These are phyloP conservation scores for Tragelaphus scriptus DNA, from an alignment of 2,113 vertebrate species.

Conservation along the genomic window DNA sequence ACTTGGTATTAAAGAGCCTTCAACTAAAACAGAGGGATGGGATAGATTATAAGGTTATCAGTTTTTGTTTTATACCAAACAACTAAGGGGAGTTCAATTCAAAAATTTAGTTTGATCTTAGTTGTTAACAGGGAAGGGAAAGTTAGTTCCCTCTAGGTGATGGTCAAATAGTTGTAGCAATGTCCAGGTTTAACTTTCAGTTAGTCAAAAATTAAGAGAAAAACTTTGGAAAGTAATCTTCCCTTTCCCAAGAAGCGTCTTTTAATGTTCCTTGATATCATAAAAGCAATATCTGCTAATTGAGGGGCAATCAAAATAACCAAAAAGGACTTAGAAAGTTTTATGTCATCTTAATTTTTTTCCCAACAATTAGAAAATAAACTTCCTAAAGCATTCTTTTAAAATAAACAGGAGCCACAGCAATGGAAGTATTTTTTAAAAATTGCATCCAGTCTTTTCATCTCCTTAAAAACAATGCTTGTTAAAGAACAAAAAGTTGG, in stretches of 20 bases:
- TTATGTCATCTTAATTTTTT: slow-evolving; percentile 10
- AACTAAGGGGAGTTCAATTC: background rate
- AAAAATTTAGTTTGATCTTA: background rate
- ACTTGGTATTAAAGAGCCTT: background rate
- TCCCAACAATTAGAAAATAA: background rate
- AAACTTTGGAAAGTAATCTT: background rate
- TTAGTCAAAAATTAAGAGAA: slow-evolving; percentile 21
- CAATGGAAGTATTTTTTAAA: background rate
- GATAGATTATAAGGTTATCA: background rate
- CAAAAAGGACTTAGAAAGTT: background rate
- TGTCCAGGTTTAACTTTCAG: background rate
- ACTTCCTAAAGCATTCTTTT: slow-evolving; percentile 37
- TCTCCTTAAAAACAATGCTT: slow-evolving; percentile 33
- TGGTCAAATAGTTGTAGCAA: background rate
- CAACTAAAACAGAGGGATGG: background rate
- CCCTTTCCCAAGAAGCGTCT: background rate
- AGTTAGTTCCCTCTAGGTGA: slow-evolving; percentile 5
- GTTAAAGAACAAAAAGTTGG: slow-evolving; percentile 5
- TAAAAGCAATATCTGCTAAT: background rate
- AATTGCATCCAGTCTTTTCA: slow-evolving; percentile 8
- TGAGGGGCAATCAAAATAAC: slow-evolving; percentile 1
- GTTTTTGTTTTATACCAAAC: background rate
- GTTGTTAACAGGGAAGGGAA: background rate
- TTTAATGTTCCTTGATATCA: slow-evolving; percentile 18
- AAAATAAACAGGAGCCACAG: slow-evolving; percentile 44